A percentile compares a stretch with the other conserved stretches of the same genome.
Conservation (phyloP, 2,888 invertebrate genomes). For the Metacarcinus magister region DNA sequence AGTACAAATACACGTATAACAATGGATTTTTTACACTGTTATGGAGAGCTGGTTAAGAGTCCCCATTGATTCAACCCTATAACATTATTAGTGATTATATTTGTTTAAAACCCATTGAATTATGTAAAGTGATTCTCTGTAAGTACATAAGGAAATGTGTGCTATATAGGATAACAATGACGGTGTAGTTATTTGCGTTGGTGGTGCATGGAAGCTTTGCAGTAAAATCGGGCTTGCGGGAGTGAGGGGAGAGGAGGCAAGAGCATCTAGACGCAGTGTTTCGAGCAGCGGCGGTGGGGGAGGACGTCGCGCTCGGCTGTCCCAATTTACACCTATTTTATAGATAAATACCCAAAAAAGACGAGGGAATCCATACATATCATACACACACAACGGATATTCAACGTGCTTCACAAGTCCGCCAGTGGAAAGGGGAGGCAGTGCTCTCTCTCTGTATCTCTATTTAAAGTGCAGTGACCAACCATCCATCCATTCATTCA, state of each 20-base stretch:
- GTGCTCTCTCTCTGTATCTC: too few relatives aligned
- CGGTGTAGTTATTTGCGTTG: background rate
- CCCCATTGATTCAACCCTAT: background rate
- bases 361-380: constrained; percentile 12
- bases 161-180: background rate
- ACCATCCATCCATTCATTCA: too few relatives aligned
- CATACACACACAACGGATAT: background rate
- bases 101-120: background rate
- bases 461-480: too few relatives aligned
- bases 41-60: background rate
- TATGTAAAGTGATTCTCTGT: background rate
- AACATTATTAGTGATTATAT: background rate
- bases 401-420: background rate
- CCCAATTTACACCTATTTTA: background rate
- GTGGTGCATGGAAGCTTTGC: background rate
- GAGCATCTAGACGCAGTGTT: background rate
- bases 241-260: background rate
- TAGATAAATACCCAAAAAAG: background rate
- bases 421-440: background rate
- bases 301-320: background rate
- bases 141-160: background rate
- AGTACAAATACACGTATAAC: background rate
- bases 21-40: background rate
- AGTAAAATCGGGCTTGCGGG: background rate
- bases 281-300: background rate